Evolutionary conservation across 2,113 vertebrate genomes (phyloP).

Genomic region (Ondatra zibethicus): DNA sequence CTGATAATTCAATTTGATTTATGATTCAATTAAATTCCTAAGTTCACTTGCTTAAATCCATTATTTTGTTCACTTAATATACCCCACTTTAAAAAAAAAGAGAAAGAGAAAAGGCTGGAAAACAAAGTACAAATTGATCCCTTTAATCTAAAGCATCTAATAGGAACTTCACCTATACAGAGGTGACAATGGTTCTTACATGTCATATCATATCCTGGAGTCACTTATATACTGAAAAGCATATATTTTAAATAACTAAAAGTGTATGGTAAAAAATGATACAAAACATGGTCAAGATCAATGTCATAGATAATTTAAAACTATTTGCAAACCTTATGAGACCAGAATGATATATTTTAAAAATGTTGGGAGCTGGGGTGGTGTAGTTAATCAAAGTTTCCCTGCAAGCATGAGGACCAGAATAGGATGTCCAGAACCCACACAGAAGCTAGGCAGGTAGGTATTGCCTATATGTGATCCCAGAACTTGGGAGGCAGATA

Average conservation of each 20-base stretch:
- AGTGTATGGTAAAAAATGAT: constrained; percentile 3
- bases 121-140: background rate
- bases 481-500: background rate
- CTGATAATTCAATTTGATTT: background rate
- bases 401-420: background rate
- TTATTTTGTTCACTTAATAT: background rate
- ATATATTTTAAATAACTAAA: constrained; percentile 21
- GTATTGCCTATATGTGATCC: background rate
- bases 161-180: background rate
- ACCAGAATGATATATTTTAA: background rate
- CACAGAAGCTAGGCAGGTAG: background rate
- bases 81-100: background rate
- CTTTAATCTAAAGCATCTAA: constrained; percentile 35
- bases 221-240: background rate
- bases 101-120: background rate
- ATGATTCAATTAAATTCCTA: background rate
- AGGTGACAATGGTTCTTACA: background rate
- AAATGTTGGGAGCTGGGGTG: background rate
- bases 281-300: background rate
- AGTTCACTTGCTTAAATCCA: background rate
- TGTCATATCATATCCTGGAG: background rate
- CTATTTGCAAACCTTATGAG: background rate
- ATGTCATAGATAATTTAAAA: constrained; percentile 27
- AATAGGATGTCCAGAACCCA: background rate
- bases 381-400: background rate